Base-by-base conservation (phyloP, 92 coral and sea anemone genomes). In the Paragorgia papillata region DNA sequence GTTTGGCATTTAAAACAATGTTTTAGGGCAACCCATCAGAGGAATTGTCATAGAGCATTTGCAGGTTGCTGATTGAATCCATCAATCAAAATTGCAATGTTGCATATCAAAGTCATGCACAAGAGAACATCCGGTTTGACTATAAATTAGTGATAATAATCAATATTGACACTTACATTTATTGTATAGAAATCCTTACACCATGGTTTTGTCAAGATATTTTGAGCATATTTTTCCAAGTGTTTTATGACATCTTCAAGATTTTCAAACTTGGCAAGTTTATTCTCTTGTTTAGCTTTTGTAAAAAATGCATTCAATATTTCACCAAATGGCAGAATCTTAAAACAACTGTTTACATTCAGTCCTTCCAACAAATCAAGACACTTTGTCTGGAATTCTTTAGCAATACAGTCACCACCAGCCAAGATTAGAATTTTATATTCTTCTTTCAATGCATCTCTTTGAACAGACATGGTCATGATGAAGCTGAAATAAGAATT, bases 161-260 rank as follows among this genome's bases (percentile, higher is more conserved):
- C n/a, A n/a, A n/a, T n/a, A n/a, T n/a, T n/a, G n/a, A 28, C 7
- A 31, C 77, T 21, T 51, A 71, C 78, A 63, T 71, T 71, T 19
- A 71, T 71, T 31, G 50, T 53, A 33, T 71, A 19, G 31, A 51
- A 21, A 24, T 53, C 78, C 64, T 71, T 71, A 27, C 64, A 33
- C 78, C 78, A 71, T 21, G 78, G 78, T 34, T 55, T 71, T 13
- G 17, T 30, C 62, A 53, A 55, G 30, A 71, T 30, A 33, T 27
- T 53, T 37, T 28, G 31, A 25, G 64, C 62, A 71, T 53, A 71
- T 19, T 71, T 51, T 71, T 71, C 64, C 24, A 71, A 54, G 1
- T 27, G 26, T 31, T 13, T 30, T 2, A 71, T 30, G 54, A 35
- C 50, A 10, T 71, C 57, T 5, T 17, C 51, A 1, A 68, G 26